phyloP scores from a whole-genome alignment of 2,797 vertebrate genomes.

The Eospalax fontanierii region DNA sequence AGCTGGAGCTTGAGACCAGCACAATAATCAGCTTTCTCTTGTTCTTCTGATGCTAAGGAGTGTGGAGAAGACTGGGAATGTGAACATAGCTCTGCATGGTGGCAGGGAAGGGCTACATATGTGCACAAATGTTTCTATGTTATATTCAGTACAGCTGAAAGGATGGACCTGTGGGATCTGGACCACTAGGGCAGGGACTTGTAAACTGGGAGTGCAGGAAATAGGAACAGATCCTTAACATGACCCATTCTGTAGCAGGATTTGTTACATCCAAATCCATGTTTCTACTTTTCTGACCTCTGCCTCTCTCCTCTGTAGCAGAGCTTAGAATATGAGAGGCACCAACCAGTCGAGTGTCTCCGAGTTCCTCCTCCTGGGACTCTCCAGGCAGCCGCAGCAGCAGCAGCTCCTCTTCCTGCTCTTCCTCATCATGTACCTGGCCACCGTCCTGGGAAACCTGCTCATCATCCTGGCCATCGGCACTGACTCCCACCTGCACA shows the following conservation, averaged over 20 bases:
- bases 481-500: conserved; percentile 48
- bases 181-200: neutral
- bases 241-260: neutral
- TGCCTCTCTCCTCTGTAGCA: neutral
- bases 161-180: neutral
- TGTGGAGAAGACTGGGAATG: neutral
- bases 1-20: neutral
- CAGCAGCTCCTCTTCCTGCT: conserved; percentile 59
- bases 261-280: neutral
- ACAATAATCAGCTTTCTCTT: too few species aligned
- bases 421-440: conserved; percentile 69
- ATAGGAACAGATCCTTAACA: neutral
- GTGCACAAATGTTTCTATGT: neutral
- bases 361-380: conserved; percentile 73
- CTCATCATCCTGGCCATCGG: conserved; percentile 58
- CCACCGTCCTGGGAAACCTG: conserved; percentile 63
- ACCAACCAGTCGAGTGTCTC: neutral
- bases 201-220: neutral
- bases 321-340: neutral
- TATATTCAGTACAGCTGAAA: neutral
- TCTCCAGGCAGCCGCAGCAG: conserved; percentile 57
- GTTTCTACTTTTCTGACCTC: neutral
- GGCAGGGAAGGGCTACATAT: neutral
- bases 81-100: neutral
- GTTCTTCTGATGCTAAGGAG: neutral